Conservation (phyloP, 2,888 invertebrate genomes). For the Drosophila rellima region DNA sequence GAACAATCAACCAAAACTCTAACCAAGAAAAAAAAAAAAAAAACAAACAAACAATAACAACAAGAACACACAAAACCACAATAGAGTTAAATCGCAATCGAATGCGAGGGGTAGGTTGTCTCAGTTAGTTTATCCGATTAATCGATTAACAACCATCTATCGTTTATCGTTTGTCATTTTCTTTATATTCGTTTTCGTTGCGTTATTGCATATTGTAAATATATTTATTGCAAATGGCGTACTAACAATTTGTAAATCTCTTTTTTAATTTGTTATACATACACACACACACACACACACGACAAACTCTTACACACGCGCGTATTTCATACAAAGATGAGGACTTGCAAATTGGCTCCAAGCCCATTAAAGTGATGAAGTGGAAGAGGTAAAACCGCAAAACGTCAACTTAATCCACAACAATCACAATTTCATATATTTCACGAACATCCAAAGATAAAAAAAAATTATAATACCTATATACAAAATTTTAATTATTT, state of each 20-base stretch:
- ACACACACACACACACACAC: slow-evolving; percentile 21
- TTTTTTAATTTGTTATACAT: slow-evolving; percentile 39
- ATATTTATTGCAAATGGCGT: slow-evolving; percentile 40
- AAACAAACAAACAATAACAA: slow-evolving; percentile 29
- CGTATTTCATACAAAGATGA: slow-evolving; percentile 71
- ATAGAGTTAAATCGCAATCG: slow-evolving; percentile 28
- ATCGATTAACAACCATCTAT: slow-evolving; percentile 22
- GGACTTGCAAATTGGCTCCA: slow-evolving; percentile 83
- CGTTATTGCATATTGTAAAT: slow-evolving; percentile 27
- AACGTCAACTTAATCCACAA: slow-evolving; percentile 21
- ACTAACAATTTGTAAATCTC: slow-evolving; percentile 71
- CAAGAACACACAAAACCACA: slow-evolving; percentile 36
- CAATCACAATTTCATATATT: slow-evolving; percentile 11
- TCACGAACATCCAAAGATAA: slow-evolving; percentile 26
- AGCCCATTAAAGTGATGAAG: slow-evolving; percentile 82
- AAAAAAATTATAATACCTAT: not conserved
- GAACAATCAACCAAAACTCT: slow-evolving; percentile 12
- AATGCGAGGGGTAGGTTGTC: slow-evolving; percentile 64
- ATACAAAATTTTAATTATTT: slow-evolving; percentile 7
- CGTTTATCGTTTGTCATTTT: slow-evolving; percentile 24
- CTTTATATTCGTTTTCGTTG: slow-evolving; percentile 11
- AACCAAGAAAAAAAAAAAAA: slow-evolving; percentile 14
- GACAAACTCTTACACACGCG: slow-evolving; percentile 19
- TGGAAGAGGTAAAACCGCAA: slow-evolving; percentile 81
- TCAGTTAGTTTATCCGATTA: slow-evolving; percentile 35